Evolutionary conservation across 2,888 invertebrate species (phyloP).

Genomic region (Meta bourneti): DNA sequence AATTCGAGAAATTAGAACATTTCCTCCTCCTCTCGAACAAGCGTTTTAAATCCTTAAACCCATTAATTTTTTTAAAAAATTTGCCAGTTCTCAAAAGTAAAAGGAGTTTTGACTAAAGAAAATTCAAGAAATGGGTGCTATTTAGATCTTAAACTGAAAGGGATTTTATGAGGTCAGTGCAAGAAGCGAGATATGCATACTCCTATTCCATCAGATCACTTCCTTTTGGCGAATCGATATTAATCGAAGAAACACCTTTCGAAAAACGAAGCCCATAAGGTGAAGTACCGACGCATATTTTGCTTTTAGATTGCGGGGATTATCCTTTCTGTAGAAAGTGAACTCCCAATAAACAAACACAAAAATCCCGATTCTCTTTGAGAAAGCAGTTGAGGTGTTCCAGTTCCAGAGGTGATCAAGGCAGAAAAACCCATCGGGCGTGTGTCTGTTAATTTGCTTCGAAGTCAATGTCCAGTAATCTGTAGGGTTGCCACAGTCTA

Average conservation of each 20-base stretch:
- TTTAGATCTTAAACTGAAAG: neutral
- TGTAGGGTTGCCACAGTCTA: conserved; percentile 4
- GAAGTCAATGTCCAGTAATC: conserved; percentile 56
- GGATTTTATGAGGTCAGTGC: neutral
- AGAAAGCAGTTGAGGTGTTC: neutral
- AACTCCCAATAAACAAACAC: neutral
- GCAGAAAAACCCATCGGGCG: neutral
- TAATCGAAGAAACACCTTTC: neutral
- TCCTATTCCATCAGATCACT: neutral
- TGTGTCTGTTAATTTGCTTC: conserved; percentile 6
- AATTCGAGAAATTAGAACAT: neutral
- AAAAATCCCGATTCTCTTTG: neutral
- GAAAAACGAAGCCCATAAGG: too few species aligned
- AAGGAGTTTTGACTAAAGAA: neutral
- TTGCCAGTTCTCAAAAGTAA: neutral
- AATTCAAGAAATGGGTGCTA: neutral
- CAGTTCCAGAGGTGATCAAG: neutral
- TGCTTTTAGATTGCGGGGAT: too few species aligned
- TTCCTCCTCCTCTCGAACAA: neutral
- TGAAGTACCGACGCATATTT: too few species aligned
- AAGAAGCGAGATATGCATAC: neutral
- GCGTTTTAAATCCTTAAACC: neutral
- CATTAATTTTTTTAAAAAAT: neutral
- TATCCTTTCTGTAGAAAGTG: neutral
- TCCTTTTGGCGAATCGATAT: neutral